phyloP scores from a whole-genome alignment of 2,797 vertebrate genomes.

The Protosalanx chinensis region DNA sequence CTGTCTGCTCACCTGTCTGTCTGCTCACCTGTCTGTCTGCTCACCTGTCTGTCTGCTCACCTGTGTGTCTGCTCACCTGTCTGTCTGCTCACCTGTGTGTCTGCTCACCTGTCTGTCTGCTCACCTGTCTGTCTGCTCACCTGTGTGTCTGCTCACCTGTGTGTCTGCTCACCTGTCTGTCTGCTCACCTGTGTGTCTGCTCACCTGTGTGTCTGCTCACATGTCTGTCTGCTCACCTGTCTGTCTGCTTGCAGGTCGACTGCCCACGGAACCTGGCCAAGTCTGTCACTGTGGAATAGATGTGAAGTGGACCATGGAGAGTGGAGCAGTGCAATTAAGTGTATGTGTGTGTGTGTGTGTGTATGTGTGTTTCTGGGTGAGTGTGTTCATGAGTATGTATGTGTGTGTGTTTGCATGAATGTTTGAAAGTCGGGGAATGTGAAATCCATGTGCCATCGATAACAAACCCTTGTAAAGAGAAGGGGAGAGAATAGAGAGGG shows the following conservation, averaged over 20 bases:
- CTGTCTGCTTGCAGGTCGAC: conserved; percentile 82
- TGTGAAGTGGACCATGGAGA: conserved; percentile 24
- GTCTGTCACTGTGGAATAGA: conserved; percentile 94
- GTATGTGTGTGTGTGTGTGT: conserved; percentile 51
- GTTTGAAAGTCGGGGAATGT: conserved; percentile 56
- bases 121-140: background rate
- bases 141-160: background rate
- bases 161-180: background rate
- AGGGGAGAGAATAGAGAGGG: conserved; percentile 6
- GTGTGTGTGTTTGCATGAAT: conserved; percentile 22
- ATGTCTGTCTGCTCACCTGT: background rate
- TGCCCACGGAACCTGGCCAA: conserved; percentile 96
- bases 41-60: background rate
- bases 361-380: conserved; percentile 21
- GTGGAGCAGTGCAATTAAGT: conserved; percentile 66
- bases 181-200: background rate
- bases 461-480: conserved; percentile 28
- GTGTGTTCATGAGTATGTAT: conserved; percentile 23
- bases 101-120: conserved; percentile 21
- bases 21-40: background rate
- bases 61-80: background rate
- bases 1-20: background rate
- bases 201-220: background rate
- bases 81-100: background rate
- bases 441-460: conserved; percentile 50